These are phyloP conservation scores for Pachyseris speciosa DNA, from an alignment of 64 coral and sea anemone species.

Conservation along the genomic window DNA sequence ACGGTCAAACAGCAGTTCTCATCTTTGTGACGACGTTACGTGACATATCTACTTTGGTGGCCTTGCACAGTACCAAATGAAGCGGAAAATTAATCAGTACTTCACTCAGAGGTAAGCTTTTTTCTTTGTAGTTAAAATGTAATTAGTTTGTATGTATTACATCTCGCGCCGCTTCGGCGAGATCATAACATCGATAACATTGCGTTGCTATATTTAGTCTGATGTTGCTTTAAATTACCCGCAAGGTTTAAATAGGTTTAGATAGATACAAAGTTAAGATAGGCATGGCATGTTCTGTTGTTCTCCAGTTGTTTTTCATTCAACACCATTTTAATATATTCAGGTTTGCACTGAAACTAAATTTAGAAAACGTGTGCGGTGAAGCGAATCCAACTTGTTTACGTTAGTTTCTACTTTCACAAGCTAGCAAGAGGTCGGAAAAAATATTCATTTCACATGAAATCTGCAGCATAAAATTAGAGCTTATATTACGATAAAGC, in stretches of 20 bases:
- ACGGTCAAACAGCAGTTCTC: constrained; percentile 2
- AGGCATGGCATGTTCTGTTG: neutral
- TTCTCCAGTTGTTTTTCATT: neutral
- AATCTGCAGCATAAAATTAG: neutral
- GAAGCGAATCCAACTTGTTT: neutral
- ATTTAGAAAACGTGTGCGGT: neutral
- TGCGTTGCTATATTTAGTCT: no score
- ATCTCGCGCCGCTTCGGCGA: no score
- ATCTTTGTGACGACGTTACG: neutral
- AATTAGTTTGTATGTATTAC: no score
- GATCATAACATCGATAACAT: no score
- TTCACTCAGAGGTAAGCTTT: neutral
- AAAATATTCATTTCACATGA: neutral
- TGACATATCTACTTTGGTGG: neutral
- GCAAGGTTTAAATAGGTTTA: neutral
- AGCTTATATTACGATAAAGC: neutral
- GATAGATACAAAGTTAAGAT: neutral
- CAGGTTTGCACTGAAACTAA: neutral
- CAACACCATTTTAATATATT: neutral
- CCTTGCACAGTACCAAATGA: neutral
- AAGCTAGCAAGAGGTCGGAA: neutral
- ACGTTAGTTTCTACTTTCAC: neutral
- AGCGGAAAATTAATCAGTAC: constrained; percentile 2
- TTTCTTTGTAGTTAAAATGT: neutral
- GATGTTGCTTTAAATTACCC: neutral